A percentile compares a stretch with the other conserved stretches of the same genome.
Conservation (phyloP, 1,140 invertebrate genomes). For the Meteorus sp. region DNA sequence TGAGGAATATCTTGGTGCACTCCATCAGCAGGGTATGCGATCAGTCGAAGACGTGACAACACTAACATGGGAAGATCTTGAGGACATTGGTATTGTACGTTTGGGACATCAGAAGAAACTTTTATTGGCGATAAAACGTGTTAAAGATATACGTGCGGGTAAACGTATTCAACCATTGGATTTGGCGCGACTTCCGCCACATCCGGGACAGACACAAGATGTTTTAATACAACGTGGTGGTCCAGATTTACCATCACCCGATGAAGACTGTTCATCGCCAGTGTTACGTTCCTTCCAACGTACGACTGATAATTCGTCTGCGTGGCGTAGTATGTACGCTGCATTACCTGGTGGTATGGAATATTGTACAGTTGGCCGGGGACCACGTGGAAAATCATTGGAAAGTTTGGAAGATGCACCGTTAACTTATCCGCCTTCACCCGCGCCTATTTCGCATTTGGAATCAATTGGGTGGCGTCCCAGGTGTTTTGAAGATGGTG, state of each 20-base stretch:
- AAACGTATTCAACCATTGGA: conserved; percentile 73
- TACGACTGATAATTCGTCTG: conserved; percentile 38
- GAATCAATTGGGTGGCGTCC: conserved; percentile 66
- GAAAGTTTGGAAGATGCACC: conserved; percentile 72
- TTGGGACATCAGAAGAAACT: conserved; percentile 98
- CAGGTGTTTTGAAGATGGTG: conserved; percentile 84
- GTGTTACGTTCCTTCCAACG: conserved; percentile 55
- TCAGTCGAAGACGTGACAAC: conserved; percentile 91
- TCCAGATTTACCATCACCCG: conserved; percentile 54
- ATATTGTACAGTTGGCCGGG: conserved; percentile 38
- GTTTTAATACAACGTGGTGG: conserved; percentile 54
- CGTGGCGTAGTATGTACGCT: conserved; percentile 55
- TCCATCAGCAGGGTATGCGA: conserved; percentile 90
- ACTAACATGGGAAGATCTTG: conserved; percentile 97
- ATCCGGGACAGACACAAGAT: conserved; percentile 59
- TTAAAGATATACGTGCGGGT: conserved; percentile 90
- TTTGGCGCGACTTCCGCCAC: conserved; percentile 63
- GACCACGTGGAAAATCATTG: conserved; percentile 73
- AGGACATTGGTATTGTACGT: conserved; percentile 95
- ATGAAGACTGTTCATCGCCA: conserved; percentile 56
- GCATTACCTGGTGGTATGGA: conserved; percentile 46
- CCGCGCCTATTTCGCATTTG: conserved; percentile 44
- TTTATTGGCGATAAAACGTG: conserved; percentile 92
- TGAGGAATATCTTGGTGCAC: conserved; percentile 86
- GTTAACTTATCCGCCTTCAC: conserved; percentile 54